phyloP scores from a whole-genome alignment of 2,888 invertebrate species.

The Nezara viridula region DNA sequence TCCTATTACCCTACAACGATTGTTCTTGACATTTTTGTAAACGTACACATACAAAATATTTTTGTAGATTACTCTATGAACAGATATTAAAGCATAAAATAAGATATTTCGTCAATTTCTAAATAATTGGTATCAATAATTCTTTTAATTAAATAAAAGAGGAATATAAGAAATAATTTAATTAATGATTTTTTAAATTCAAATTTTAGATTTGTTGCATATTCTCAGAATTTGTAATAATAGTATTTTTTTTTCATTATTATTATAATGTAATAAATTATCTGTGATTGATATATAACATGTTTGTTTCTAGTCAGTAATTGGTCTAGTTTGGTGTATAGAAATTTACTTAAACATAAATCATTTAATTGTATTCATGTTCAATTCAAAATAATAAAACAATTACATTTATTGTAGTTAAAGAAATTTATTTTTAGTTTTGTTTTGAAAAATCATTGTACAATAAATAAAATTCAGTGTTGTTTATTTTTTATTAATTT shows the following conservation, averaged over 20 bases:
- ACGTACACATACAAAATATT: neutral
- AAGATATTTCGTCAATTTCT: constrained; percentile 12
- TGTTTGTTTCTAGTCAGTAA: constrained; percentile 28
- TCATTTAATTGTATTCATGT: neutral
- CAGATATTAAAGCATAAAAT: neutral
- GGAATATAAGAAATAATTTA: neutral
- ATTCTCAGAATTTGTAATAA: neutral
- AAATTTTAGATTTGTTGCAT: neutral
- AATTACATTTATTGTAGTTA: neutral
- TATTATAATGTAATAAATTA: constrained; percentile 12
- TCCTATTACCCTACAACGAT: neutral
- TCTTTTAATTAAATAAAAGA: neutral
- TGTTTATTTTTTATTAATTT: neutral
- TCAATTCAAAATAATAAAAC: neutral
- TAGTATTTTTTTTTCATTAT: neutral
- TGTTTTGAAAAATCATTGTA: neutral
- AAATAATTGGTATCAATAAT: neutral
- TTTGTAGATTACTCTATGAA: neutral
- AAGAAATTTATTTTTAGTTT: neutral
- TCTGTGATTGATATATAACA: constrained; percentile 25
- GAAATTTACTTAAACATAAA: neutral
- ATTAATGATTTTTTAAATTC: neutral
- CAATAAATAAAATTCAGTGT: constrained; percentile 1
- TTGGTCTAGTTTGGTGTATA: neutral
- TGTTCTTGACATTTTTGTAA: neutral